Evolutionary conservation across 2,888 invertebrate genomes (phyloP).

Genomic region (Gastrophysa polygoni): DNA sequence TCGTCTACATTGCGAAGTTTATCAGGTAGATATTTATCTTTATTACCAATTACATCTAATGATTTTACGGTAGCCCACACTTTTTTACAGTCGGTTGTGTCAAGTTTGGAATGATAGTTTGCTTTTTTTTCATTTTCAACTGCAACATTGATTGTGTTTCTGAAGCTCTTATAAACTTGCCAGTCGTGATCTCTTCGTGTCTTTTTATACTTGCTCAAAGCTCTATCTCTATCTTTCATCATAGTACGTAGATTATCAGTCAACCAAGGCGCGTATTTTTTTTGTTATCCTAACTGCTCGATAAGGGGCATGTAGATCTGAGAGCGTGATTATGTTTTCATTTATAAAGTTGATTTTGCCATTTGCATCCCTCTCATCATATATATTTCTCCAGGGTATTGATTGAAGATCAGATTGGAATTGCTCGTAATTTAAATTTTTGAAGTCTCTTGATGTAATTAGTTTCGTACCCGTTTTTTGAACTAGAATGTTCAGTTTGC

Average conservation of each 20-base stretch:
- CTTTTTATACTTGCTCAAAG: not conserved
- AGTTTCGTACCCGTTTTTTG: not conserved
- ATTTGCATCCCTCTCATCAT: not conserved
- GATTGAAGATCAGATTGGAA: not conserved
- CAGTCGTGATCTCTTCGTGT: not conserved
- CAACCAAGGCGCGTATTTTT: conserved; percentile 2
- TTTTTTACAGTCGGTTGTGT: too few relatives aligned
- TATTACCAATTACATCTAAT: too few relatives aligned
- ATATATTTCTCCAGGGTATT: conserved; percentile 5
- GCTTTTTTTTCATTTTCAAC: not conserved
- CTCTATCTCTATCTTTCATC: not conserved
- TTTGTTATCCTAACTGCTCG: not conserved
- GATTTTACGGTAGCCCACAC: too few relatives aligned
- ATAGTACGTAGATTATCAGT: not conserved
- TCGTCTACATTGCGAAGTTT: too few relatives aligned
- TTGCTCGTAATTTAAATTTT: not conserved
- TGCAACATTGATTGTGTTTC: conserved; percentile 3
- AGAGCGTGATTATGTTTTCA: not conserved
- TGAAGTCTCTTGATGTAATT: not conserved
- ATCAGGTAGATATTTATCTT: too few relatives aligned
- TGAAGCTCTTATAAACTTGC: not conserved
- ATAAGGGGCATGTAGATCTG: not conserved
- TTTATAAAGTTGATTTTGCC: not conserved
- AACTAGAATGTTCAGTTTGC: not conserved
- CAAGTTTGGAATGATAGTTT: too few relatives aligned